Base-by-base conservation (phyloP, 2,797 vertebrate genomes). In the Lerista edwardsae region DNA sequence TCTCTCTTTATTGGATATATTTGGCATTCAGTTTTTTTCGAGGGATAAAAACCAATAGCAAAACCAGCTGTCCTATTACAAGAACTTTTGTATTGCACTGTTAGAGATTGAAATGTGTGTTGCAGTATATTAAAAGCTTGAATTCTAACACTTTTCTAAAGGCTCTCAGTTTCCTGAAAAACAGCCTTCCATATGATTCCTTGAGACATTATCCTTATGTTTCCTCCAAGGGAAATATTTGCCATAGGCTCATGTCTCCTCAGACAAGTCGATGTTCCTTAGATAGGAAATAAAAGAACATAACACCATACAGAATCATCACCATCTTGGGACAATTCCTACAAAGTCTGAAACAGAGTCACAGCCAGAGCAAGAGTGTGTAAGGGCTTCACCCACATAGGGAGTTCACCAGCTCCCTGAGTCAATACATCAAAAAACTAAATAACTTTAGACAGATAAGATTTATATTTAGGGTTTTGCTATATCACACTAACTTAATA, bases 61-160 rank as follows among this genome's bases (percentile, higher is more conserved):
- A 90, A 92, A 93, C 34, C 92, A 92, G 87, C 92, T 93, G 90
- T 87, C 89, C 88, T 62, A 0, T 86, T 87, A 90, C 91, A 90
- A 72, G 89, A 84, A 92, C 88, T 82, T 91, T 94, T 91, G 90
- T 92, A 91, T 89, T 92, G 86, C 87, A 90, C 84, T 91, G 88
- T 91, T 87, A 91, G 91, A 89, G 85, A 89, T 89, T 82, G 90
- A 87, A 91, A 91, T 87, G 87, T 84, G 89, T 91, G 90, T 82
- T 92, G 86, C 82, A 86, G 81, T 88, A 91, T 90, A 84, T 87
- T 89, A 90, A 93, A 92, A 85, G 85, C 85, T 88, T 78, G 51
- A 79, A 89, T 85, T 68, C 29, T 86, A 84, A 86, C 90, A 80
- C 79, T 88, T 88, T 91, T 89, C 88, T 90, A 82, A 87, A 86